Conservation (phyloP, 2,113 vertebrate genomes). For the Anguilla japonica region DNA sequence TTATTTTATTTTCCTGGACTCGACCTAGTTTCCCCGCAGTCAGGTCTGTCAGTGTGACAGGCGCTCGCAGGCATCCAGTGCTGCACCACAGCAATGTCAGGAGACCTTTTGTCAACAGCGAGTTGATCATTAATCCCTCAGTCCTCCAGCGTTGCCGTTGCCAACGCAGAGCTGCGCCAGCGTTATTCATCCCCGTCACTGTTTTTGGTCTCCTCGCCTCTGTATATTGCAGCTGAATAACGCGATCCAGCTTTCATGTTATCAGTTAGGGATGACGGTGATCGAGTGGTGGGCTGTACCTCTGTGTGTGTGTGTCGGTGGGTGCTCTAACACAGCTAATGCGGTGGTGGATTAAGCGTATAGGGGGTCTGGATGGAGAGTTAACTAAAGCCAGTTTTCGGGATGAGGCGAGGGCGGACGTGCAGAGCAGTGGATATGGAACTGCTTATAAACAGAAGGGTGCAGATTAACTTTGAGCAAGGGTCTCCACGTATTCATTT, state of each 20-base stretch:
- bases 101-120: constrained; percentile 38
- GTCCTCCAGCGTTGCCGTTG: constrained; percentile 15
- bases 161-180: background rate
- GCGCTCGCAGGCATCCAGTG: constrained; percentile 46
- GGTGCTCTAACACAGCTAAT: background rate
- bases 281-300: background rate
- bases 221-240: background rate
- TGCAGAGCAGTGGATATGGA: background rate
- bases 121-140: constrained; percentile 46
- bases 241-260: background rate
- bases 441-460: background rate
- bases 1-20: constrained; percentile 20
- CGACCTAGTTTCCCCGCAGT: constrained; percentile 53
- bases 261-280: background rate
- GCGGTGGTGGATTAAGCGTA: background rate
- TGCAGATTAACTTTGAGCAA: background rate
- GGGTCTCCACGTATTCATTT: background rate
- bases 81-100: constrained; percentile 25
- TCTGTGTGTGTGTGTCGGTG: no score
- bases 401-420: background rate
- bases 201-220: background rate
- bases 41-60: constrained; percentile 56
- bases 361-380: background rate
- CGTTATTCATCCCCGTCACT: background rate
- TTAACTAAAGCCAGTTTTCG: background rate